These are phyloP conservation scores for Peromyscus aztecus DNA, from an alignment of 2,797 vertebrate species.

Conservation along the genomic window DNA sequence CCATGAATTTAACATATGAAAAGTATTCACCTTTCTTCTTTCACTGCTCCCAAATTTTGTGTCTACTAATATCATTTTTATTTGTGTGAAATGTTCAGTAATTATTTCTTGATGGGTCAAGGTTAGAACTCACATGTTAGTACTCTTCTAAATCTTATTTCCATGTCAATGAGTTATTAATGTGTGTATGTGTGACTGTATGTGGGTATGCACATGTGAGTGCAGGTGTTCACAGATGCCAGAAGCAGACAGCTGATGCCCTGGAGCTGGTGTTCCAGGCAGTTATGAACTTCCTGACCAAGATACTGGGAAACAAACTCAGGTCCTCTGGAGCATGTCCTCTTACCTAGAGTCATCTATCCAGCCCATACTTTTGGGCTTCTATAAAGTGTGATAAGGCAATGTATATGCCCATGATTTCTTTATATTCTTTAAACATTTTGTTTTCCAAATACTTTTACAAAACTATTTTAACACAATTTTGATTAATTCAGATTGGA, in stretches of 20 bases:
- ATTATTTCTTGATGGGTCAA: neutral
- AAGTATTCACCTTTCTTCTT: neutral
- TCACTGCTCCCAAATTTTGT: neutral
- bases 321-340: neutral
- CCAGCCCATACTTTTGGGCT: neutral
- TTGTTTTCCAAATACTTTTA: neutral
- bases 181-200: neutral
- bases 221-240: neutral
- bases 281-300: neutral
- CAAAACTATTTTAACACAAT: neutral
- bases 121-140: neutral
- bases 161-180: too few relatives aligned
- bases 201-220: neutral
- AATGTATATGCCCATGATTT: neutral
- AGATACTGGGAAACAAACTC: neutral
- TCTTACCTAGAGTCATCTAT: neutral
- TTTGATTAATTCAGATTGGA: neutral
- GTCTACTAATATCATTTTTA: neutral
- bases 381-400: neutral
- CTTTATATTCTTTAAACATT: neutral
- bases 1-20: neutral
- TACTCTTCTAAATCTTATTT: neutral
- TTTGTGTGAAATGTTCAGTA: neutral
- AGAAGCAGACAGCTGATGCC: neutral
- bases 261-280: neutral